Evolutionary conservation across 2,888 invertebrate genomes (phyloP).

Genomic region (Melolontha melolontha): DNA sequence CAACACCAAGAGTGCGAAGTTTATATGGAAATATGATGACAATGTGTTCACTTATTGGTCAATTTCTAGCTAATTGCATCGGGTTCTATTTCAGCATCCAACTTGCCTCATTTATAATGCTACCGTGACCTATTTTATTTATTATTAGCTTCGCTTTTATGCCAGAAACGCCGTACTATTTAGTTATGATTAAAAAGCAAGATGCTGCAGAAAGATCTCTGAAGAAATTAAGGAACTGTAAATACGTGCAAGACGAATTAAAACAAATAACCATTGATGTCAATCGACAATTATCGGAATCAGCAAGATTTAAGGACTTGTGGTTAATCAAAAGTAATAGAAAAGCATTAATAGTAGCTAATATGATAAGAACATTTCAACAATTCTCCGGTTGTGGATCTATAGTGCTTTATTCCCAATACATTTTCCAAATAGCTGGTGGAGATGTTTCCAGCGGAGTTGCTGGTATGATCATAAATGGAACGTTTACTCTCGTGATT

Average conservation of each 20-base stretch:
- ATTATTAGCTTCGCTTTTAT: slow-evolving; percentile 66
- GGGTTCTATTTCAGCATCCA: slow-evolving; percentile 70
- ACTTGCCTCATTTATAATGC: slow-evolving; percentile 69
- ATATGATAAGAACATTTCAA: slow-evolving; percentile 57
- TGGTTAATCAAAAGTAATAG: slow-evolving; percentile 55
- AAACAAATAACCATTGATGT: slow-evolving; percentile 52
- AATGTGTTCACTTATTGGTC: slow-evolving; percentile 53
- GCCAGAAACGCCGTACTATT: slow-evolving; percentile 60
- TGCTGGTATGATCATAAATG: slow-evolving; percentile 54
- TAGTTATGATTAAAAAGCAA: slow-evolving; percentile 51
- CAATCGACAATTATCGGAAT: slow-evolving; percentile 57
- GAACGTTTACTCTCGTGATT: slow-evolving; percentile 42
- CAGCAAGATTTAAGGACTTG: slow-evolving; percentile 57
- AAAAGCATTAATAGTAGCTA: slow-evolving; percentile 55
- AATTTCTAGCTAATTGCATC: slow-evolving; percentile 64
- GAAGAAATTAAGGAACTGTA: slow-evolving; percentile 47
- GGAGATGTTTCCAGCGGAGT: slow-evolving; percentile 52
- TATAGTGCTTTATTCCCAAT: slow-evolving; percentile 56
- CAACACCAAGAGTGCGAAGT: slow-evolving; percentile 56
- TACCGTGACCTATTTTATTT: slow-evolving; percentile 70
- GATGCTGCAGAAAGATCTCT: slow-evolving; percentile 48
- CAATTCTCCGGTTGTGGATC: slow-evolving; percentile 57
- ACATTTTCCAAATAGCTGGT: slow-evolving; percentile 58
- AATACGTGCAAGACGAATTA: slow-evolving; percentile 56
- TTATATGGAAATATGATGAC: slow-evolving; percentile 57